Evolutionary conservation across 2,888 invertebrate genomes (phyloP), one percentile per base, ranked within the genome.

Genomic region (Dasypogon diadema): DNA sequence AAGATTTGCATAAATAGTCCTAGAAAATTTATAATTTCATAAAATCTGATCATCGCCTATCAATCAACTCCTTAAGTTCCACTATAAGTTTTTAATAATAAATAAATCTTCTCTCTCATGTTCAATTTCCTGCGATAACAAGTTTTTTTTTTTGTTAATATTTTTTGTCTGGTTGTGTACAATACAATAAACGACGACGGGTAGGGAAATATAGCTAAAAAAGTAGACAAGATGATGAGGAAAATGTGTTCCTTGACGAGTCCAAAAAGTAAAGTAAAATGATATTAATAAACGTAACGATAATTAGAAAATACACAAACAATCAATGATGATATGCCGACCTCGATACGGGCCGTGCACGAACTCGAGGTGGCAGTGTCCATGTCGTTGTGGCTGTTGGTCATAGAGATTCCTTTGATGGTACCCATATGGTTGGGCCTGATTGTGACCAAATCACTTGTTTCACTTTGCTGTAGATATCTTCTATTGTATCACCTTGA

Each of bases 401-500:
- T 93, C 93, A 96, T 91, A 96, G 93, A 87, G 94, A 93, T 88
- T 98, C 97, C 85, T 97, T 96, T 79, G 96, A 93, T 81, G 98
- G 96, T 83, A 98, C 96, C 99, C 99, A 99, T 87, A 98, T 97
- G 83, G 90, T 92, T 84, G 97, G 96, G 80, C 98, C 97, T 81
- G 97, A 95, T 88, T 99, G 98, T 83, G 96, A 95, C 82, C 91
- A 91, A 85, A 99, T 98, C 82, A 98, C 95, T 84, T 95, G 93
- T 87, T 98, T 98, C 81, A 97, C 96, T 87, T 94, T 94, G 81
- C 91, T 90, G 89, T 99, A 97, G 83, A 99, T 95, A 87, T 99
- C 99, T 87, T 98, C 98, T 46, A 98, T 96, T 74, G 98, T 98
- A 87, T 99, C 97, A 78, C 98, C 98, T 86, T 96, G 95, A 79